Evolutionary conservation across 2,888 invertebrate genomes (phyloP).

Genomic region (Nomada goodeniana): DNA sequence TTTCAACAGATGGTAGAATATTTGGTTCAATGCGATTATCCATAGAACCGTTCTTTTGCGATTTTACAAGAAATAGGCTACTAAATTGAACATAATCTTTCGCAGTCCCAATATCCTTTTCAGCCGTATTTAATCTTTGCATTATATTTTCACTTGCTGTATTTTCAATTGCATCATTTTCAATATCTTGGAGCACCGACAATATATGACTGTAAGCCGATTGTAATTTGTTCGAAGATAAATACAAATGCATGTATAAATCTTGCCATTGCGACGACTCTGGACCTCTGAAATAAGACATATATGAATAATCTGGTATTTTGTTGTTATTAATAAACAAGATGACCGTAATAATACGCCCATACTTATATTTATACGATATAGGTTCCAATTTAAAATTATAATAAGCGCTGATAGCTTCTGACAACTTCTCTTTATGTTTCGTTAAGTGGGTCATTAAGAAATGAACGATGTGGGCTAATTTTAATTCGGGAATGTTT

Average conservation of each 20-base stretch:
- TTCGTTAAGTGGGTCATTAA: conserved; percentile 63
- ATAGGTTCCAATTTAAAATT: conserved; percentile 66
- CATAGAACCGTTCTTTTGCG: conserved; percentile 27
- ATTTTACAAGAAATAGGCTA: conserved; percentile 74
- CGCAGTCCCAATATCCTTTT: conserved; percentile 77
- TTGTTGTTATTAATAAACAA: neutral
- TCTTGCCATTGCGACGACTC: conserved; percentile 78
- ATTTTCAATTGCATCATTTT: conserved; percentile 63
- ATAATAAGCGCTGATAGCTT: conserved; percentile 71
- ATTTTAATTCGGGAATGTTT: conserved; percentile 65
- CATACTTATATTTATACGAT: conserved; percentile 46
- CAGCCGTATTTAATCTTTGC: conserved; percentile 73
- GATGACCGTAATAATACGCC: conserved; percentile 14
- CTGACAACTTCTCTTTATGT: conserved; percentile 66
- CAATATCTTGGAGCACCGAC: conserved; percentile 76
- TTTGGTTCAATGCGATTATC: conserved; percentile 33
- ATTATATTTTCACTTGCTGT: conserved; percentile 58
- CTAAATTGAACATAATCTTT: conserved; percentile 79
- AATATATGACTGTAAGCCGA: conserved; percentile 73
- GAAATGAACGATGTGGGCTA: conserved; percentile 66
- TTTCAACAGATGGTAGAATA: conserved; percentile 27
- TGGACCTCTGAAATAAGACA: conserved; percentile 62
- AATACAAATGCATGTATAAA: conserved; percentile 78
- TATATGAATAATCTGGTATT: neutral
- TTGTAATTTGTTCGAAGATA: conserved; percentile 79